phyloP scores from a whole-genome alignment of 1,140 invertebrate species.

The Listronotus bonariensis region DNA sequence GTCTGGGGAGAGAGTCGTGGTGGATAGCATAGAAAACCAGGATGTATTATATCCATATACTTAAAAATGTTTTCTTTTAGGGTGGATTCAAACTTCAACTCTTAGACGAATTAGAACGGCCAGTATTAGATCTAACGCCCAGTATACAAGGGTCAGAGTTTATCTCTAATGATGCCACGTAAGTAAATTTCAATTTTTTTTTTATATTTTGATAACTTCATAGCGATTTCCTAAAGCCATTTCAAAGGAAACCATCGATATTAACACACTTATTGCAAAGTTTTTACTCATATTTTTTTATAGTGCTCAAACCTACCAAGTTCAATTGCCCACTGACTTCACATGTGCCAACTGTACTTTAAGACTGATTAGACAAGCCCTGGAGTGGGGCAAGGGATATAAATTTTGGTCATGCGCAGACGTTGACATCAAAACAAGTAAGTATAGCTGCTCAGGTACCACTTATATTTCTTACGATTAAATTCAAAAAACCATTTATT shows the following conservation, averaged over 20 bases:
- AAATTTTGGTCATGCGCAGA: slow-evolving; percentile 95
- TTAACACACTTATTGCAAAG: too few species aligned
- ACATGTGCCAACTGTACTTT: slow-evolving; percentile 89
- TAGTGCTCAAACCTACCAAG: slow-evolving; percentile 80
- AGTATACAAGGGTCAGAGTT: slow-evolving; percentile 78
- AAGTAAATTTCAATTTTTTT: slow-evolving; percentile 50
- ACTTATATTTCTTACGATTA: background rate
- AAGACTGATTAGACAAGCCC: slow-evolving; percentile 83
- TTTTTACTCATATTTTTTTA: slow-evolving; percentile 32
- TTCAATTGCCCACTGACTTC: slow-evolving; percentile 80
- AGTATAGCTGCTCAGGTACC: slow-evolving; percentile 38
- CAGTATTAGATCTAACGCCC: slow-evolving; percentile 82
- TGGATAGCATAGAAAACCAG: too few species aligned
- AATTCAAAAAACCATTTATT: too few species aligned
- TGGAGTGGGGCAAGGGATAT: slow-evolving; percentile 85
- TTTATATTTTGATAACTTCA: background rate
- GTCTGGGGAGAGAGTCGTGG: too few species aligned
- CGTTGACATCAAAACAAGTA: slow-evolving; percentile 77
- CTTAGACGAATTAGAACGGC: slow-evolving; percentile 78
- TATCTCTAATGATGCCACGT: slow-evolving; percentile 77
- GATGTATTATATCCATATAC: too few species aligned
- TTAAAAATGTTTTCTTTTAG: slow-evolving; percentile 60
- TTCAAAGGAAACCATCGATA: too few species aligned
- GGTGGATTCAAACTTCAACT: slow-evolving; percentile 86
- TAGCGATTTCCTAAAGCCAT: background rate